A percentile compares a stretch with the other conserved stretches of the same genome.
Evolutionary conservation across 2,113 vertebrate species (phyloP).

Genomic region (Paracanthobrama guichenoti): DNA sequence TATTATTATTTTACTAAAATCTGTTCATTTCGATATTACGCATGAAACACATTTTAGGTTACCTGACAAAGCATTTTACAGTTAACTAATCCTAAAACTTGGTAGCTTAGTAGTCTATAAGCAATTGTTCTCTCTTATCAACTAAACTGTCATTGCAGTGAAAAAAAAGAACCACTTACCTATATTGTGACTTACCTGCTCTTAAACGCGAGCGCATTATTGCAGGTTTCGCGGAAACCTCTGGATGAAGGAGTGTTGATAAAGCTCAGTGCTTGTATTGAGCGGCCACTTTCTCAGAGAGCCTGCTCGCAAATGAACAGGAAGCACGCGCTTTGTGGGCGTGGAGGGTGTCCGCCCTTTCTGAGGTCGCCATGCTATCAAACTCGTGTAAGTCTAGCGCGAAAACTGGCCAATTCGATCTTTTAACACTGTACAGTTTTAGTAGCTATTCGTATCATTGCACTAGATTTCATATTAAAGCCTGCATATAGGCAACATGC

Average conservation of each 20-base stretch:
- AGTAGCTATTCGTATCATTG: neutral
- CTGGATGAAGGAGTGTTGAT: conserved; percentile 19
- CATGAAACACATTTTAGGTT: neutral
- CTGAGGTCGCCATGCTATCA: neutral
- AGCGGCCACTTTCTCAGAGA: conserved; percentile 66
- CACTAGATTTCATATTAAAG: neutral
- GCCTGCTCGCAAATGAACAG: conserved; percentile 57
- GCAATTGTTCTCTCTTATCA: neutral
- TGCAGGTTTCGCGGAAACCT: neutral
- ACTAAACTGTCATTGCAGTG: neutral
- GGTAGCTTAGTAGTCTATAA: neutral
- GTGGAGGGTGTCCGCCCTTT: conserved; percentile 61
- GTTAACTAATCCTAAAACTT: neutral
- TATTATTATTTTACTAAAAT: neutral
- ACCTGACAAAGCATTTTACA: neutral
- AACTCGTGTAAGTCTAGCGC: neutral
- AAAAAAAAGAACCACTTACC: neutral
- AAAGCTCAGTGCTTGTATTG: conserved; percentile 59
- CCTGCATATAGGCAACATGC: neutral
- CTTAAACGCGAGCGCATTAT: neutral
- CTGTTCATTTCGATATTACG: neutral
- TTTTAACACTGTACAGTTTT: neutral
- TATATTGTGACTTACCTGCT: neutral
- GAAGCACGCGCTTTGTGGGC: conserved; percentile 65
- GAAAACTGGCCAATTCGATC: conserved; percentile 15